phyloP scores from a whole-genome alignment of 2,797 vertebrate genomes.

The Huso huso region DNA sequence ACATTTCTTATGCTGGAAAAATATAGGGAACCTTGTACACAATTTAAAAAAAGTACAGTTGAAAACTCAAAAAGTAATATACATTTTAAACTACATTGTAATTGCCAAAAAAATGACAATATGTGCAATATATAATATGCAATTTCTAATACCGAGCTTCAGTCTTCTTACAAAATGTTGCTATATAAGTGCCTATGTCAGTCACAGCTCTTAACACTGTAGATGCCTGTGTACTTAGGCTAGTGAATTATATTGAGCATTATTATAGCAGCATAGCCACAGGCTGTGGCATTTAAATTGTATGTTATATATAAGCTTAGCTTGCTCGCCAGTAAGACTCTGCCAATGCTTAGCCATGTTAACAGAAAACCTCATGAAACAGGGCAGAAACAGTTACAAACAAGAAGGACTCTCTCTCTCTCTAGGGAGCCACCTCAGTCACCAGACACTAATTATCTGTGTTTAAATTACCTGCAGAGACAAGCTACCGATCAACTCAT shows the following conservation, averaged over 20 bases:
- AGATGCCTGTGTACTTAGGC: conserved; percentile 66
- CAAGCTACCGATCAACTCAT: conserved; percentile 39
- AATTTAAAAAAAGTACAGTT: not conserved
- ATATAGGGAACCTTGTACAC: too few relatives aligned
- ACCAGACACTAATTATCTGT: conserved; percentile 70
- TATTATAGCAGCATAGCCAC: conserved; percentile 66
- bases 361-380: conserved; percentile 96
- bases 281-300: conserved; percentile 72
- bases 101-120: not conserved
- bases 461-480: conserved; percentile 64
- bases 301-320: conserved; percentile 74
- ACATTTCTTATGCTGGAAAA: too few relatives aligned
- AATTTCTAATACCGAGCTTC: conserved; percentile 56
- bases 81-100: too few relatives aligned
- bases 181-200: conserved; percentile 54
- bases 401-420: conserved; percentile 82
- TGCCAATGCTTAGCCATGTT: conserved; percentile 85
- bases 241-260: conserved; percentile 62
- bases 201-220: conserved; percentile 63
- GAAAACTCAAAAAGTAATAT: not conserved
- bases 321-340: conserved; percentile 68
- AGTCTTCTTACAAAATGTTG: conserved; percentile 47
- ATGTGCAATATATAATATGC: conserved; percentile 2
- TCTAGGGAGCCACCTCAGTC: conserved; percentile 62
- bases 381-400: conserved; percentile 78